Percentiles rank a stretch among this genome's conserved stretches.
Evolutionary conservation across 2,797 vertebrate species (phyloP).

Genomic region (Coregonus sp.): DNA sequence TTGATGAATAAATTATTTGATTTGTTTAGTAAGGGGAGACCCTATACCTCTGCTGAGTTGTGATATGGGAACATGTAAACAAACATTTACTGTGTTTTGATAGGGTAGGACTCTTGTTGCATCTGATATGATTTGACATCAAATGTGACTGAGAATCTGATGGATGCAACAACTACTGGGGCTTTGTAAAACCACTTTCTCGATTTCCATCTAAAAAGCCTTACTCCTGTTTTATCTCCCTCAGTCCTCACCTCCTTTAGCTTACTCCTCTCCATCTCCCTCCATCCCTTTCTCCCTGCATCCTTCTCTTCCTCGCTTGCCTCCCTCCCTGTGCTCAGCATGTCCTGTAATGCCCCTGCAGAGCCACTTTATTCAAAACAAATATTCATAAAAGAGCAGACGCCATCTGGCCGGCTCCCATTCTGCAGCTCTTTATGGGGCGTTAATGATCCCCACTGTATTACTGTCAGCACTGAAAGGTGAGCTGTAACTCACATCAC

Average conservation of each 20-base stretch:
- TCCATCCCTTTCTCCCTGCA: not conserved
- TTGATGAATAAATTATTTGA: not conserved
- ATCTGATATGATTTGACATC: not conserved
- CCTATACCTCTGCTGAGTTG: not conserved
- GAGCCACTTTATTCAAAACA: conserved; percentile 15
- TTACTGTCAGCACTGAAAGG: conserved; percentile 29
- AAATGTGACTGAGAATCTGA: too few species aligned
- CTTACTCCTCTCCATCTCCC: conserved; percentile 4
- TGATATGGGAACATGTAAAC: not conserved
- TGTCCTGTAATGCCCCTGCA: conserved; percentile 3
- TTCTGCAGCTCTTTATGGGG: conserved; percentile 24
- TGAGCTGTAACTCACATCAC: conserved; percentile 33
- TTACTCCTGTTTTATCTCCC: not conserved
- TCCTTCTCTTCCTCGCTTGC: not conserved
- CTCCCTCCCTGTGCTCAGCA: conserved; percentile 11
- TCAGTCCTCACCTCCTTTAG: not conserved
- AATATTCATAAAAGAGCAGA: conserved; percentile 35
- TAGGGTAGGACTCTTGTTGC: not conserved
- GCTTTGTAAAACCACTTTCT: too few species aligned
- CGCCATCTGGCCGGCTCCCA: conserved; percentile 31
- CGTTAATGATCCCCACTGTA: conserved; percentile 32
- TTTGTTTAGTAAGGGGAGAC: not conserved
- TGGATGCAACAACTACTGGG: too few species aligned
- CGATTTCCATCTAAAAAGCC: not conserved
- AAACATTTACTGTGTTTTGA: not conserved